Evolutionary conservation across 2,888 invertebrate species (phyloP).

Genomic region (Sinelater perroti): DNA sequence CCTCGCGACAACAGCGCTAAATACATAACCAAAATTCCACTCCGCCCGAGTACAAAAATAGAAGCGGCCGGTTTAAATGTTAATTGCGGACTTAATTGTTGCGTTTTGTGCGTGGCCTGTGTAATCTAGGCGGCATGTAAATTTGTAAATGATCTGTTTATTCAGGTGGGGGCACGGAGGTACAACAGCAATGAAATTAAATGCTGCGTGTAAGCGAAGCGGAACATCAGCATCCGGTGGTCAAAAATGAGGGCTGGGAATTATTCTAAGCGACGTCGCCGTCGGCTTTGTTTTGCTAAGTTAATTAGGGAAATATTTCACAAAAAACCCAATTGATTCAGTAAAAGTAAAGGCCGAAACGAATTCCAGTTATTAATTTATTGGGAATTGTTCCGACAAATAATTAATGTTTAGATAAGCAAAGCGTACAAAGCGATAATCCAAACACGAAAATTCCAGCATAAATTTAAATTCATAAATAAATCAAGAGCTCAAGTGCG

Average conservation of each 20-base stretch:
- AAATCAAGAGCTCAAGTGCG: neutral
- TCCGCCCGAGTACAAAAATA: constrained; percentile 4
- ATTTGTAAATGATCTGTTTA: constrained; percentile 12
- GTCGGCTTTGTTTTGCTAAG: no score
- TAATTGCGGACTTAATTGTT: constrained; percentile 3
- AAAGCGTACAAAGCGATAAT: no score
- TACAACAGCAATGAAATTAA: constrained; percentile 9
- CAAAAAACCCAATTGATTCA: no score
- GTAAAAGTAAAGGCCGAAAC: no score
- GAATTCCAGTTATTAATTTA: no score
- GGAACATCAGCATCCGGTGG: constrained; percentile 12
- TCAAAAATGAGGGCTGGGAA: no score
- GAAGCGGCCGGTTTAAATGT: neutral
- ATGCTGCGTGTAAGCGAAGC: constrained; percentile 2
- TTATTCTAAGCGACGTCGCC: no score
- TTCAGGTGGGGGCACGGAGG: constrained; percentile 6
- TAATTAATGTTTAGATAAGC: no score
- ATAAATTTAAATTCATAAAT: constrained; percentile 10
- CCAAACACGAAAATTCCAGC: no score
- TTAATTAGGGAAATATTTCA: no score
- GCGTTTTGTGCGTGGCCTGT: neutral
- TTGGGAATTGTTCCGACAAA: no score
- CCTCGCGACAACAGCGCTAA: neutral
- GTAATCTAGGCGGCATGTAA: constrained; percentile 5
- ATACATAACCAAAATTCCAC: no score